Base-by-base conservation (phyloP, 2,797 vertebrate species). In the Helicolenus hilgendorfi region DNA sequence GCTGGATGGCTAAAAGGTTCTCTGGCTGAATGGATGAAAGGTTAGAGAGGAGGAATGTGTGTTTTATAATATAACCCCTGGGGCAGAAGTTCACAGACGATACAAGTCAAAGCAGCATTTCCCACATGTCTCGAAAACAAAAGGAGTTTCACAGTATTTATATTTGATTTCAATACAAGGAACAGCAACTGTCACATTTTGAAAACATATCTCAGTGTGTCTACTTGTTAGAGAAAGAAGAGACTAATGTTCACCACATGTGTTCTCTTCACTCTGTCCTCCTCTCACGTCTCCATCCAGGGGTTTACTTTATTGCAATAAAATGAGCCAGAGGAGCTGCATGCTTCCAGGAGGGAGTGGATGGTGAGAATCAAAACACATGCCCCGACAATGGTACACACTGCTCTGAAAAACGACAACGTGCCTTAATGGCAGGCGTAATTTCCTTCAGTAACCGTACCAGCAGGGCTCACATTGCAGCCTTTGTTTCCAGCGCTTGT, bases 191-290 rank as follows among this genome's bases (percentile, higher is more conserved):
- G 84, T 87, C 88, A 89, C 83, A 83, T 94, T 89, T 84, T 87
- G 36, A 91, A 94, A 92, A 83, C 81, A 93, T 85, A 83, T 82
- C 88, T 90, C 72, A 71, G 65, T 89, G 86, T 91, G 84, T 77
- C 72, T 92, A 63, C 92, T 90, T 93, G 90, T 88, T 59, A 70
- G 83, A 89, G 82, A 88, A 87, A 89, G 90, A 87, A 82, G 80
- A 87, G 71, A 49, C 86, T 95, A 96, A 97, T 95, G 84, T 92
- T 89, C 88, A 86, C 94, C 96, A 96, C 87, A 94, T 97, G 96
- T 94, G 89, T 74, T 83, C 71, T 86, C 36, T 86, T 81, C 72
- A 67, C 79, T 84, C 58, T 79, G 58, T 92, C 78, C 49, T 89
- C 71, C 59, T 83, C 82, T 73, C 38, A 77, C 36, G 72, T 93